Conservation (phyloP, 2,797 vertebrate species). For the Tadarida brasiliensis region DNA sequence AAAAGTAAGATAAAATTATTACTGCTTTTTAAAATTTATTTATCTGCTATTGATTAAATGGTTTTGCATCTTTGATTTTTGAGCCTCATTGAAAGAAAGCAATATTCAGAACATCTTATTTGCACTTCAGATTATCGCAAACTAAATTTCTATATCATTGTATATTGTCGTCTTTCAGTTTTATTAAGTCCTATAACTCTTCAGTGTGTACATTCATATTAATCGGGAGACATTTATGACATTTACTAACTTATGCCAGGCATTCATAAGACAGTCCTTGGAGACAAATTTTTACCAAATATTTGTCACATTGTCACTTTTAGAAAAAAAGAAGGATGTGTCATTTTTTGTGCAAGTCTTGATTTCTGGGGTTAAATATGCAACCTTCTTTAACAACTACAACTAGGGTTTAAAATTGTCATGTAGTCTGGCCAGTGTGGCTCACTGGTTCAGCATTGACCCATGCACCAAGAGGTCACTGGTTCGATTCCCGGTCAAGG, state of each 20-base stretch:
- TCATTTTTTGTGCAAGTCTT: slow-evolving; percentile 73
- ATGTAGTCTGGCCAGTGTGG: too few relatives aligned
- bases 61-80: slow-evolving; percentile 19
- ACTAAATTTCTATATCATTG: not conserved
- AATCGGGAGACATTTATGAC: slow-evolving; percentile 23
- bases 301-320: slow-evolving; percentile 67
- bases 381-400: slow-evolving; percentile 74
- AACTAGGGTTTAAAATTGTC: slow-evolving; percentile 81
- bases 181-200: not conserved
- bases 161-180: not conserved
- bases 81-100: slow-evolving; percentile 4
- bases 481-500: too few relatives aligned
- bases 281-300: slow-evolving; percentile 15
- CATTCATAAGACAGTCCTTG: slow-evolving; percentile 62
- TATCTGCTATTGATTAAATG: not conserved
- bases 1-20: slow-evolving; percentile 33
- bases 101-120: slow-evolving; percentile 1
- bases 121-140: not conserved
- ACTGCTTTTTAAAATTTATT: not conserved
- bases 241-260: slow-evolving; percentile 42
- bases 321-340: slow-evolving; percentile 64
- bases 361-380: slow-evolving; percentile 77
- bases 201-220: slow-evolving; percentile 22
- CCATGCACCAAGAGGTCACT: too few relatives aligned
- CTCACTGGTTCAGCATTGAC: too few relatives aligned